phyloP scores from a whole-genome alignment of 2,888 invertebrate species.

The Drosophila setosimentum region DNA sequence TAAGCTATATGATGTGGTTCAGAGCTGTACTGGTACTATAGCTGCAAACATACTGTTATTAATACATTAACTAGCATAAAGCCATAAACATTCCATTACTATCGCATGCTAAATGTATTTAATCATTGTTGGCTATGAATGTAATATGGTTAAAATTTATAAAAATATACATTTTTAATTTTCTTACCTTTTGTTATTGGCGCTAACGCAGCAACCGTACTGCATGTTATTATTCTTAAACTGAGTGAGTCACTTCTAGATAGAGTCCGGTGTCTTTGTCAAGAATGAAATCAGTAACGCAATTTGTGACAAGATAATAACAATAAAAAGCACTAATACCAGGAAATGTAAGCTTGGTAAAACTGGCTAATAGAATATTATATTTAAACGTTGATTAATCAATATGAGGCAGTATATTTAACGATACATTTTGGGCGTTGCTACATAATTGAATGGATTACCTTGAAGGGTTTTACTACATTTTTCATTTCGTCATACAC shows the following conservation, averaged over 20 bases:
- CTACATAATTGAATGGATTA: slow-evolving; percentile 21
- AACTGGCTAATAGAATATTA: neutral
- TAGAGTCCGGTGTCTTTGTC: neutral
- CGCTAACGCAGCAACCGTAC: no score
- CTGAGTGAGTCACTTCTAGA: no score
- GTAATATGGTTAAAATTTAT: neutral
- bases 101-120: slow-evolving; percentile 1
- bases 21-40: neutral
- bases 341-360: neutral
- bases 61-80: neutral
- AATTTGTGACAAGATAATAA: neutral
- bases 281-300: neutral
- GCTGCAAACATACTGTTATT: neutral
- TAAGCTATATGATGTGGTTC: neutral
- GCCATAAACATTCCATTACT: neutral
- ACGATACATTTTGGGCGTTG: slow-evolving; percentile 25
- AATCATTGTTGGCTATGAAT: neutral
- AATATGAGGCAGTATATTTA: slow-evolving; percentile 41
- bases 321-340: neutral
- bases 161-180: neutral
- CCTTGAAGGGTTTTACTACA: slow-evolving; percentile 7
- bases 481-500: slow-evolving; percentile 36
- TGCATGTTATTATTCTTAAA: neutral
- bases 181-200: neutral
- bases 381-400: slow-evolving; percentile 16